phyloP scores from a whole-genome alignment of 2,888 invertebrate species.

The Leistus spinibarbis region DNA sequence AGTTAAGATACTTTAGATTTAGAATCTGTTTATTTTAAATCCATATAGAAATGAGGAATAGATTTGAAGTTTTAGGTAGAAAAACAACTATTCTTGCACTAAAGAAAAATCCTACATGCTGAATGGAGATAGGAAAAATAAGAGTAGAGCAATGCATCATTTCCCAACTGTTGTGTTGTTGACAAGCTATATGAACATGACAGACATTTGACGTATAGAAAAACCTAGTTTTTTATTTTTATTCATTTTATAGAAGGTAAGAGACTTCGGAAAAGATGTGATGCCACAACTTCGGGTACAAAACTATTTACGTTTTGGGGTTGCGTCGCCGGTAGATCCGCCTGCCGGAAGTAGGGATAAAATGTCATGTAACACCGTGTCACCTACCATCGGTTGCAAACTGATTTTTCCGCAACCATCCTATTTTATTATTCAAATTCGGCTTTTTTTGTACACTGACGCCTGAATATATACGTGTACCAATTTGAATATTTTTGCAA shows the following conservation, averaged over 20 bases:
- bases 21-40: too few relatives aligned
- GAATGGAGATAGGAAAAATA: not conserved
- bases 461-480: too few relatives aligned
- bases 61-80: too few relatives aligned
- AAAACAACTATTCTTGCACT: not conserved
- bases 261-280: not conserved
- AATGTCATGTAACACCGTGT: not conserved
- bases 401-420: not conserved
- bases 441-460: too few relatives aligned
- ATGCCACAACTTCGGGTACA: not conserved
- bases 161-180: not conserved
- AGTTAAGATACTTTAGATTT: too few relatives aligned
- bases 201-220: not conserved
- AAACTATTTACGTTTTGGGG: not conserved
- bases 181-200: not conserved
- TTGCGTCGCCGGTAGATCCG: not conserved
- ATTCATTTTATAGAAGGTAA: too few relatives aligned
- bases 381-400: not conserved
- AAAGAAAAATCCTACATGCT: not conserved
- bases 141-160: not conserved
- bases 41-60: too few relatives aligned
- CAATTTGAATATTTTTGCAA: too few relatives aligned
- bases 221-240: not conserved
- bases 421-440: not conserved
- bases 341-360: not conserved